Base-by-base conservation (phyloP, 2,888 invertebrate species). In the Dryadula phaetusa region DNA sequence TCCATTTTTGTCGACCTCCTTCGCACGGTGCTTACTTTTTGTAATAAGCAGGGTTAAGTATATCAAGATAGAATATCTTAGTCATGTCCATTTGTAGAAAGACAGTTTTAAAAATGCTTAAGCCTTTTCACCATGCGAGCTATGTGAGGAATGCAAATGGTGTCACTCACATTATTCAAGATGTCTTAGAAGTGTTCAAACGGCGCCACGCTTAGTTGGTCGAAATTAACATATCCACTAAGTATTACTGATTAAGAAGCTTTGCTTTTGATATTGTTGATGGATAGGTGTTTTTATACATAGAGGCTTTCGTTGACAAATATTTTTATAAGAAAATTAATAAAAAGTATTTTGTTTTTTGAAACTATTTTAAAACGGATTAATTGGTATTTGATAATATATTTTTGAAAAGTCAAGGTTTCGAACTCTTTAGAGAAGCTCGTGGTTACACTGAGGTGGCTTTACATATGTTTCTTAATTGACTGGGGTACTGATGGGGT, bases 151-250 rank as follows among this genome's bases (percentile, higher is more conserved):
- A 71, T 71, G 56, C 63, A 34, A 69, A 67, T 42, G 64, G 66
- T 71, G 71, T 71, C 71, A 67, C 65, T 66, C 34, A 32, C 64
- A 66, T 64, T 69, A 66, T 71, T 69, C 69, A 67, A 69, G 69
- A 62, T 54, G 70, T 60, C 69, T 62, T 34, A 54, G 67, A 60
- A 62, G 62, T 66, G 69, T 65, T 66, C 47, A 49, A 62, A 68
- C 62, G 70, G 64, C 66, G 64, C 68, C 66, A 64, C 60, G 53
- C 40, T 64, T 46, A 54, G 63, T 52, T 54, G 56, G 47, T 54
- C 60, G 16, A 25, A 47, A 67, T 67, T 67, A 63, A 37, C 67
- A 67, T 67, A 63, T 60, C 65, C 20, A 22, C 28, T 58, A n/a
- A 20, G 37, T 37, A 64, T 64, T 47, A 64, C 53, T 54, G 42